Evolutionary conservation across 2,113 vertebrate species (phyloP), one percentile per base, ranked within the genome.

Genomic region (Notechis scutatus): DNA sequence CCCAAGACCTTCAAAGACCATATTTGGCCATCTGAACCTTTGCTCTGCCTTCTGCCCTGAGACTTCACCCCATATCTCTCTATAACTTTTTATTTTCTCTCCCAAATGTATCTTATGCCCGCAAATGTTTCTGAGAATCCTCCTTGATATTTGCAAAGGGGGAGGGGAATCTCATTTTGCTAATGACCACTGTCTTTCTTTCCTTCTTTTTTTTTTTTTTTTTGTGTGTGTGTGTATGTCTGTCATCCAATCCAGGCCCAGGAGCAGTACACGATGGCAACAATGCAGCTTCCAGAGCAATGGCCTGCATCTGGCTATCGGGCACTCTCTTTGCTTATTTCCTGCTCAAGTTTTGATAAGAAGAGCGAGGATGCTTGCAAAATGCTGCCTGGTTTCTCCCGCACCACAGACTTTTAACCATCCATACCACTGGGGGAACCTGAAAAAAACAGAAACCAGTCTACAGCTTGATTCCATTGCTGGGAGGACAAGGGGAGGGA

Each of bases 291-390:
- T 97, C 97, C 94, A 96, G 97, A 95, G 97, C 97, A 5, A 96
- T 96, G n/a, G 96, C 97, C 47, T 98, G 98, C 39, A 91, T 98
- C 95, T 98, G 98, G 97, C 98, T 98, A 94, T 98, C 98, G 96
- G 97, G 98, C 96, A 96, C 98, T 95, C 97, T 98, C 93, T 97
- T 98, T 55, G 97, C 97, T 94, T 96, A 98, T 96, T 97, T 98
- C 97, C 97, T 99, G 96, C 97, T 99, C 97, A 98, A 98, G 98
- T 99, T 99, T 99, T 99, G 98, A 99, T 98, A 98, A 98, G 97
- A 97, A 96, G 96, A 95, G 95, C 87, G 97, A 97, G 97, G 97
- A 97, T 96, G 96, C 96, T 95, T 96, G 96, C 96, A 97, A 94
- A 61, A 94, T 94, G 91, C 95, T 90, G 85, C 94, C 95, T 95